These are phyloP conservation scores for Tetramorium simillimum DNA, from an alignment of 1,140 invertebrate genomes.

Conservation along the genomic window DNA sequence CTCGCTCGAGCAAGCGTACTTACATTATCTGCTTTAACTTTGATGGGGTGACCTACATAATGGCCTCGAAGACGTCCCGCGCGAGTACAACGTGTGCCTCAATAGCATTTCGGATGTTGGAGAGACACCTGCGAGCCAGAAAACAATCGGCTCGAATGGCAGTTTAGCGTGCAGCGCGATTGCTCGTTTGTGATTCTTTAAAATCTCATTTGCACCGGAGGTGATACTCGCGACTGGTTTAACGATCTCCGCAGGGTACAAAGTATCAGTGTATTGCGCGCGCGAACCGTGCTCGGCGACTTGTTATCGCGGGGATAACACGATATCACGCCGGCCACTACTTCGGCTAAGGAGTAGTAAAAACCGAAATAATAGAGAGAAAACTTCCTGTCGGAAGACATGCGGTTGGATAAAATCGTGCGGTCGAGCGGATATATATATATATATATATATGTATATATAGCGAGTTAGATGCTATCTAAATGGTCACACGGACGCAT, in stretches of 20 bases:
- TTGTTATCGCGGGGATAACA: constrained; percentile 15
- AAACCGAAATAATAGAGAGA: constrained; percentile 56
- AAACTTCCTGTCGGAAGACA: constrained; percentile 53
- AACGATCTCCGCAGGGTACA: neutral
- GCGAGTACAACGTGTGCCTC: neutral
- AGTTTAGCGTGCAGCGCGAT: neutral
- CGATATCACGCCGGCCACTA: constrained; percentile 25
- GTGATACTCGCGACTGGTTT: neutral
- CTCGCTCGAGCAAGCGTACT: neutral
- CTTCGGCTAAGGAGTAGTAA: constrained; percentile 27
- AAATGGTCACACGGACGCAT: constrained; percentile 4
- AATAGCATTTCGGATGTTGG: neutral
- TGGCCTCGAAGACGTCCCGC: neutral
- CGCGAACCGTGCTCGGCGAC: neutral
- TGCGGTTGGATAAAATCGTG: constrained; percentile 45
- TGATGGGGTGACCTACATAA: constrained; percentile 25
- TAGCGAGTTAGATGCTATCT: constrained; percentile 38
- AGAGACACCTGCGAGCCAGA: neutral
- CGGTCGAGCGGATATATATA: neutral
- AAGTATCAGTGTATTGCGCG: neutral
- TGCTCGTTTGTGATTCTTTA: constrained; percentile 34
- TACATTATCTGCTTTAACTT: constrained; percentile 13
- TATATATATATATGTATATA: constrained; percentile 15
- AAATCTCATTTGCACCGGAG: constrained; percentile 41
- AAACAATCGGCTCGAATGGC: constrained; percentile 6